Evolutionary conservation across 1,140 invertebrate genomes (phyloP).

Genomic region (Drosophila kanapiae): DNA sequence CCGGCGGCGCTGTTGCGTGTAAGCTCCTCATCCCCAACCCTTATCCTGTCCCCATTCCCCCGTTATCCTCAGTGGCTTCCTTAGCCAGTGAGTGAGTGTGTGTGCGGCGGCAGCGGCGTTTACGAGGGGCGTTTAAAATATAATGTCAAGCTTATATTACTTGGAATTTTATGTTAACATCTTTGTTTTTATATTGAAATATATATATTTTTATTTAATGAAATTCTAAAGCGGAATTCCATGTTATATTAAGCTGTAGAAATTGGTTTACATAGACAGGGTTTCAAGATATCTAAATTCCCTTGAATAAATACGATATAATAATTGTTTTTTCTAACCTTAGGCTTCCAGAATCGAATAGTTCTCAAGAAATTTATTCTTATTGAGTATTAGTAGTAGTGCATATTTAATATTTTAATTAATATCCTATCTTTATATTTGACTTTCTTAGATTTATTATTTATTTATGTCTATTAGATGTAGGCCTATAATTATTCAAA

Average conservation of each 20-base stretch:
- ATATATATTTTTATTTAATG: not conserved
- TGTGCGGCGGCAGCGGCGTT: constrained; percentile 1
- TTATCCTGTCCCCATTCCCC: not conserved
- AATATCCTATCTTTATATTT: not conserved
- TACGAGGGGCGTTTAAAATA: constrained; percentile 17
- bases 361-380: no score
- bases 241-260: not conserved
- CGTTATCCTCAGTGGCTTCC: constrained; percentile 32
- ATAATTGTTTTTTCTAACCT: not conserved
- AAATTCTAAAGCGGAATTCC: not conserved
- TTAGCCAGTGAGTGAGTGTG: constrained; percentile 6
- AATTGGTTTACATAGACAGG: no score
- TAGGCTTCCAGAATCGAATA: not conserved
- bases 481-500: not conserved
- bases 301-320: not conserved
- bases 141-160: not conserved
- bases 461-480: not conserved
- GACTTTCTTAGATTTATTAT: not conserved
- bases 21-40: constrained; percentile 26
- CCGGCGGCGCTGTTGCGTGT: constrained; percentile 69
- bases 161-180: not conserved
- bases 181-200: not conserved
- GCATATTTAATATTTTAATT: no score
- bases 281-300: not conserved
- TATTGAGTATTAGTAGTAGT: no score